Evolutionary conservation across 2,797 vertebrate species (phyloP).

Genomic region (Brachyalestes nurse): DNA sequence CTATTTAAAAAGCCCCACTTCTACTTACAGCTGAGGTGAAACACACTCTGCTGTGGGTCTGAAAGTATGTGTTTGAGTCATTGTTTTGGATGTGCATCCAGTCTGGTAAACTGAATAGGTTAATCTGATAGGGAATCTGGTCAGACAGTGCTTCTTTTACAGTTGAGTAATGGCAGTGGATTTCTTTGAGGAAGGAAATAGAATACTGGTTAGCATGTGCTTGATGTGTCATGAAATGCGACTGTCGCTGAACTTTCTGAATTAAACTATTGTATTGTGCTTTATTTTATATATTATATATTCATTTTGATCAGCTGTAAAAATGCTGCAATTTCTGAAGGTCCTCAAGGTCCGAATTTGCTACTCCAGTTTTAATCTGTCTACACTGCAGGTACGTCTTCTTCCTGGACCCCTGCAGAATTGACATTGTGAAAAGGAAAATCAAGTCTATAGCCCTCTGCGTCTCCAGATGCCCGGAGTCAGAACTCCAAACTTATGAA

Average conservation of each 20-base stretch:
- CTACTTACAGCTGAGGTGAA: neutral
- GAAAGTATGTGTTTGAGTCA: neutral
- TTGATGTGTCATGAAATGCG: no score
- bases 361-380: neutral
- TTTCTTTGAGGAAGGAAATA: no score
- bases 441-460: constrained; percentile 92
- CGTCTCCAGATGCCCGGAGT: constrained; percentile 86
- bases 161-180: neutral
- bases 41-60: neutral
- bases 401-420: constrained; percentile 95
- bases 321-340: no score
- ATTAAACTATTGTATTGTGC: no score
- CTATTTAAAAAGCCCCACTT: neutral
- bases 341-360: no score
- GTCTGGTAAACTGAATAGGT: neutral
- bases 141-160: neutral
- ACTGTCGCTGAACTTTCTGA: no score
- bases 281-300: no score
- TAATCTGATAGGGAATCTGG: neutral
- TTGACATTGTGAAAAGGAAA: constrained; percentile 87
- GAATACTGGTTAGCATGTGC: no score
- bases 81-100: neutral
- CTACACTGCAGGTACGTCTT: constrained; percentile 87
- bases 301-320: no score
- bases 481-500: constrained; percentile 78